phyloP scores from a whole-genome alignment of 2,888 invertebrate genomes.

The Lysandra coridon region DNA sequence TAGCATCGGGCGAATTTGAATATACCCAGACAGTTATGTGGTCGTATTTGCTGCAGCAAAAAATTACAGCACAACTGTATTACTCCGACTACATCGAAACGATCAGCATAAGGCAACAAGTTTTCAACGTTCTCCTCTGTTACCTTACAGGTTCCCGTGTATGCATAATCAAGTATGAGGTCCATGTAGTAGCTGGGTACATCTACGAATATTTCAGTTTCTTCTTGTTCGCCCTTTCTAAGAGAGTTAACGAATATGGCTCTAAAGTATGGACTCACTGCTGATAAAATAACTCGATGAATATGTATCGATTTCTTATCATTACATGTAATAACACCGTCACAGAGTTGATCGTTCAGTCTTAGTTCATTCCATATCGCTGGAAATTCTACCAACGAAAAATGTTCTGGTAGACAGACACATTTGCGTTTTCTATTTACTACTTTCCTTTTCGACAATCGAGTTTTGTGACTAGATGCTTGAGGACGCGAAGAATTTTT shows the following conservation, averaged over 20 bases:
- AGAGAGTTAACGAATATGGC: conserved; percentile 85
- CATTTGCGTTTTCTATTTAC: conserved; percentile 78
- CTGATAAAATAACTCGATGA: conserved; percentile 86
- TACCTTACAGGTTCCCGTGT: conserved; percentile 84
- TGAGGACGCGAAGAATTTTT: conserved; percentile 77
- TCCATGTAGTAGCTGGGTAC: conserved; percentile 82
- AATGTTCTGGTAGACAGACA: conserved; percentile 81
- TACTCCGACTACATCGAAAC: conserved; percentile 86
- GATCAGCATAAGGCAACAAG: conserved; percentile 85
- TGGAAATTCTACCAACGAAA: conserved; percentile 83
- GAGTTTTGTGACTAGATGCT: conserved; percentile 63
- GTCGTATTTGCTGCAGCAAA: conserved; percentile 81
- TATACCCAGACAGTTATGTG: conserved; percentile 86
- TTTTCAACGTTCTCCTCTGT: conserved; percentile 84
- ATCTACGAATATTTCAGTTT: conserved; percentile 81
- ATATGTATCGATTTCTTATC: conserved; percentile 82
- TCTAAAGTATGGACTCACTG: conserved; percentile 87
- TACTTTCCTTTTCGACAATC: conserved; percentile 69
- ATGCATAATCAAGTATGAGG: conserved; percentile 86
- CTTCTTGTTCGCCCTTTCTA: conserved; percentile 81
- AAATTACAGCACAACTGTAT: conserved; percentile 85
- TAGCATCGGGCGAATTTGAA: conserved; percentile 85
- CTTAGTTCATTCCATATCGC: conserved; percentile 85
- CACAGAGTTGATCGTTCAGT: conserved; percentile 84
- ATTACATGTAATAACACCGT: conserved; percentile 83